Conservation (phyloP, 2,113 vertebrate genomes). For the Hippocampus mohnikei region DNA sequence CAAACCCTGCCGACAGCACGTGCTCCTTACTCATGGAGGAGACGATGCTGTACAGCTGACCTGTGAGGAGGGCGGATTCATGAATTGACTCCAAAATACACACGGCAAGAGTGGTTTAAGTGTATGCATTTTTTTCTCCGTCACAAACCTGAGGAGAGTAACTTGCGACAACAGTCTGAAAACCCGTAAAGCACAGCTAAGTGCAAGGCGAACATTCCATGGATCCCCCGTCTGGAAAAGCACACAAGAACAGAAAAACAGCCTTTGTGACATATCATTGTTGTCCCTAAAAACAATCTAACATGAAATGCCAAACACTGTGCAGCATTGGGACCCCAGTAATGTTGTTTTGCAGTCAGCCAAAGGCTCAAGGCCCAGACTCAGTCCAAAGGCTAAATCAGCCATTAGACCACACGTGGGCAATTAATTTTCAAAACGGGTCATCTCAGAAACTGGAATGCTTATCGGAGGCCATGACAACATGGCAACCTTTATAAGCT, state of each 20-base stretch:
- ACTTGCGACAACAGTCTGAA: slow-evolving; percentile 98
- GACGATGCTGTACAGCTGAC: slow-evolving; percentile 95
- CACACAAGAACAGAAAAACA: not conserved
- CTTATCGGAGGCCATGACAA: too few species aligned
- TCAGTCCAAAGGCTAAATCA: too few species aligned
- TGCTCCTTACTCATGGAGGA: slow-evolving; percentile 94
- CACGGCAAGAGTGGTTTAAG: not conserved
- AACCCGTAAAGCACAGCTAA: slow-evolving; percentile 96
- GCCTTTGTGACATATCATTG: not conserved
- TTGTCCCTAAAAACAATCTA: not conserved
- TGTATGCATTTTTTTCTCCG: not conserved
- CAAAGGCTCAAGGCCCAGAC: too few species aligned
- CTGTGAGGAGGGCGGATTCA: slow-evolving; percentile 54
- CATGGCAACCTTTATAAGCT: too few species aligned
- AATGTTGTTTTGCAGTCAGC: too few species aligned
- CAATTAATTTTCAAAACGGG: too few species aligned
- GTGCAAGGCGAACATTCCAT: slow-evolving; percentile 97
- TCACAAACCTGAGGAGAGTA: slow-evolving; percentile 93
- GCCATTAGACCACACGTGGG: too few species aligned
- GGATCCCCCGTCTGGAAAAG: slow-evolving; percentile 83
- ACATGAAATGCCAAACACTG: too few species aligned
- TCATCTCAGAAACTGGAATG: too few species aligned
- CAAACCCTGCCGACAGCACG: slow-evolving; percentile 92
- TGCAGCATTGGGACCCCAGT: too few species aligned
- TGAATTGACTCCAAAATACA: not conserved